Evolutionary conservation across 2,113 vertebrate species (phyloP).

Genomic region (Coreoperca whiteheadi): DNA sequence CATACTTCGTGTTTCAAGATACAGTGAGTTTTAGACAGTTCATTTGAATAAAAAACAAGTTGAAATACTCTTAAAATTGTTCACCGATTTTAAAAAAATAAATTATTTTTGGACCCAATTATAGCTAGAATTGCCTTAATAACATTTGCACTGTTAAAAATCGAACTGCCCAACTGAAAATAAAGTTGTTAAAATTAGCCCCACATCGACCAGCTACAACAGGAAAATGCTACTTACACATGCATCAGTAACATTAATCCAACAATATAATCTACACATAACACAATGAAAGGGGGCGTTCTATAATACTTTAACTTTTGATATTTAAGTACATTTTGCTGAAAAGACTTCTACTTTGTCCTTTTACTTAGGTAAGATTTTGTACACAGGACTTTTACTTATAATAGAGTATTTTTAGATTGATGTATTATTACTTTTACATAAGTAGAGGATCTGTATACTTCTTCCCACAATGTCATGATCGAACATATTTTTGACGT

Average conservation of each 20-base stretch:
- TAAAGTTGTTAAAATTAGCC: no score
- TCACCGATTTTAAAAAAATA: no score
- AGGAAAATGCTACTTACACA: no score
- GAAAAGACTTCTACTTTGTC: not conserved
- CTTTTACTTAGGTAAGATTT: not conserved
- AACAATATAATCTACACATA: not conserved
- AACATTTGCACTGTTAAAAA: not conserved
- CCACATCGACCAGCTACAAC: not conserved
- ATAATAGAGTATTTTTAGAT: not conserved
- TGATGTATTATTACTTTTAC: not conserved
- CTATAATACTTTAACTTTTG: not conserved
- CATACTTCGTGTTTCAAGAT: no score
- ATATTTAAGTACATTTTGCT: not conserved
- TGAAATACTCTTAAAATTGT: no score
- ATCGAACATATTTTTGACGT: not conserved
- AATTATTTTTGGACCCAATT: not conserved
- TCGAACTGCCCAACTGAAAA: no score
- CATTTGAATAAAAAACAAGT: no score
- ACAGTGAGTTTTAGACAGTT: no score
- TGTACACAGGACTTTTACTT: not conserved
- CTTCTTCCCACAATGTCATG: not conserved
- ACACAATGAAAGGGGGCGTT: not conserved
- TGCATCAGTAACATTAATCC: not conserved
- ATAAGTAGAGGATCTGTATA: not conserved
- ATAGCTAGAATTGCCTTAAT: not conserved